Conservation (phyloP, 2,113 vertebrate species). For the Henicopernis longicauda region DNA sequence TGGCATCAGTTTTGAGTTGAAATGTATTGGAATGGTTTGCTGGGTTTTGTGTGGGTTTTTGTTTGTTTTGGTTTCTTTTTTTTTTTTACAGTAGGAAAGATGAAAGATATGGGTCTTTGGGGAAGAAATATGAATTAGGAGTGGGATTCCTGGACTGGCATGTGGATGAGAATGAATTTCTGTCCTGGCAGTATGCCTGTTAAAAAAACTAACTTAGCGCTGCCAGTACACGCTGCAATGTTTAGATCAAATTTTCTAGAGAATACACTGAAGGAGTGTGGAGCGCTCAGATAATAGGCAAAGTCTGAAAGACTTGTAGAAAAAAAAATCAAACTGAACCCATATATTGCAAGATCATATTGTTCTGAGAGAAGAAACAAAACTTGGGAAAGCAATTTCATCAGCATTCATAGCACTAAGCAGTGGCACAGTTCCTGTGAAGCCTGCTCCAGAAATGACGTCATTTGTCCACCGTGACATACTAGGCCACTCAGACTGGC, state of each 20-base stretch:
- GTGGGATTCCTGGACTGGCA: background rate
- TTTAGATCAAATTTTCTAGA: background rate
- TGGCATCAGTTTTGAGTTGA: background rate
- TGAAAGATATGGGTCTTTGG: background rate
- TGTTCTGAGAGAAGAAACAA: background rate
- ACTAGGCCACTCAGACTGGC: background rate
- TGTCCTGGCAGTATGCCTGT: background rate
- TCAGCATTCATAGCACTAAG: slow-evolving; percentile 4
- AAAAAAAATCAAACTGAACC: background rate
- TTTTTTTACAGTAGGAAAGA: background rate
- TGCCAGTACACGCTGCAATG: background rate
- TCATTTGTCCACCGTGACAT: background rate
- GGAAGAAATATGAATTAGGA: background rate
- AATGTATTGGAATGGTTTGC: background rate
- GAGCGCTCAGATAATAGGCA: background rate
- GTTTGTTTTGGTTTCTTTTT: background rate
- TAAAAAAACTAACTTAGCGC: background rate
- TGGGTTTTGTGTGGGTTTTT: background rate
- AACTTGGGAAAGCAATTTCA: slow-evolving; percentile 22
- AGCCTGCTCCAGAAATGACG: background rate
- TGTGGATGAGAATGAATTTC: background rate
- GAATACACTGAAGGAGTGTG: background rate
- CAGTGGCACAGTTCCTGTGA: background rate
- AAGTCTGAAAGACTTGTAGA: background rate
- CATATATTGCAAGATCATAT: background rate